Base-by-base conservation (phyloP, 2,797 vertebrate species). In the Pempheris klunzingeri region DNA sequence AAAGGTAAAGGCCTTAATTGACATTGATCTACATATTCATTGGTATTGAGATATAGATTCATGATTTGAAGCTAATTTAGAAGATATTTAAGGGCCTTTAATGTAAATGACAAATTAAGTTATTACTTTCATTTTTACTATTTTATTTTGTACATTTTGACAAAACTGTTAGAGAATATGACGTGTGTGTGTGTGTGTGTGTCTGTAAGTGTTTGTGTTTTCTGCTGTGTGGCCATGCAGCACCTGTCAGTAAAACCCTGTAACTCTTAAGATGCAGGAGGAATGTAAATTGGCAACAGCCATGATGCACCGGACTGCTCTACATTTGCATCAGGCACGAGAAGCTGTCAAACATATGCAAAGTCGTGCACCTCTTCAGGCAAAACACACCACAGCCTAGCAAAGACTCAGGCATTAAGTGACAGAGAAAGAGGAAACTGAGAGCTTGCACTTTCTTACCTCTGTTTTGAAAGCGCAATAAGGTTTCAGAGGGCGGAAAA, bases 281-380 rank as follows among this genome's bases (percentile, higher is more conserved):
- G 65, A 69, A 81, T 64, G 60, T 66, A 81, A 71, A 70, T 49
- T 11, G 80, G 34, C 22, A 50, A 7, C 50, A 78, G 52, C 44
- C 50, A 50, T 30, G 39, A 41, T 3, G 22, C 47, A 46, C 36
- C n/a, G 13, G 20, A 18, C 69, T 57, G 58, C 63, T 71, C 60
- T 34, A 57, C 59, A 65, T 71, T 59, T 64, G 44, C 58, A 70
- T 66, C 28, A 47, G 43, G 44, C 22, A 32, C 62, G 46, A 53
- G n/a, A 49, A 68, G 52, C 80, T 70, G 46, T 65, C 74, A 74
- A 59, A 69, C 38, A 39, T 47, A 79, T 82, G 80, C 65, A 83
- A 75, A 66, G 52, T 32, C 15, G 36, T 47, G 64, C 18, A 58
- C 36, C 22, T 73, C 59, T 47, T 63, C 30, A 50, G 54, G 46